Conservation (phyloP, 2,888 invertebrate genomes). For the Terebella lapidaria region DNA sequence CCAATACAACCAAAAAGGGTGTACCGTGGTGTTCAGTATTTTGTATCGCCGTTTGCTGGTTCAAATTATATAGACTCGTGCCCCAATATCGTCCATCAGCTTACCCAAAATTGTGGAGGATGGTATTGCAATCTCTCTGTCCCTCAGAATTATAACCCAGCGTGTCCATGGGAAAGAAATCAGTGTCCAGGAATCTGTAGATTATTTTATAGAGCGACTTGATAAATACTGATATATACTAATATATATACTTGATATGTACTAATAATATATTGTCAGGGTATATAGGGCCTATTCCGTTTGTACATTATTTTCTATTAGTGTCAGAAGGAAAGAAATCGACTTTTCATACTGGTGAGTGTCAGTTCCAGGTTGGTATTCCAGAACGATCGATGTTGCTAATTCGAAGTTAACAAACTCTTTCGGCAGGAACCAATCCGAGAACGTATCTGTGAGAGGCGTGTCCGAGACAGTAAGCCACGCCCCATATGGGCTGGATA, state of each 20-base stretch:
- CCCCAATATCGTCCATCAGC: too few species aligned
- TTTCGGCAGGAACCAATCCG: slow-evolving; percentile 29
- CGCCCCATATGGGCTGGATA: slow-evolving; percentile 27
- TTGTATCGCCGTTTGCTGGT: too few species aligned
- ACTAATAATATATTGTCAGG: not conserved
- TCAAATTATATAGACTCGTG: too few species aligned
- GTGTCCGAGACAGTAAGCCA: slow-evolving; percentile 26
- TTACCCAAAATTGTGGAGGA: slow-evolving; percentile 1
- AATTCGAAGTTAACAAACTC: not conserved
- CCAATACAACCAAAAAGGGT: too few species aligned
- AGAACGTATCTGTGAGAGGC: slow-evolving; percentile 32
- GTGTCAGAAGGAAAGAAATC: not conserved
- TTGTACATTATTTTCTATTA: not conserved
- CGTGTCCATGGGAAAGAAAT: slow-evolving; percentile 34
- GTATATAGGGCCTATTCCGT: not conserved
- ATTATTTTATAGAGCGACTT: too few species aligned
- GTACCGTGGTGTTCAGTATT: too few species aligned
- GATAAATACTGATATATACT: not conserved
- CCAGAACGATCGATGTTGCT: not conserved
- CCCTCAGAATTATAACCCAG: slow-evolving; percentile 27
- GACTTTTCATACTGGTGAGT: not conserved
- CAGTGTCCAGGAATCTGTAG: slow-evolving; percentile 21
- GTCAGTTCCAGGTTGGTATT: not conserved
- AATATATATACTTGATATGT: not conserved
- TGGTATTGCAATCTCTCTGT: slow-evolving; percentile 27